Conservation (phyloP, 2,113 vertebrate genomes). For the Cynoglossus semilaevis region DNA sequence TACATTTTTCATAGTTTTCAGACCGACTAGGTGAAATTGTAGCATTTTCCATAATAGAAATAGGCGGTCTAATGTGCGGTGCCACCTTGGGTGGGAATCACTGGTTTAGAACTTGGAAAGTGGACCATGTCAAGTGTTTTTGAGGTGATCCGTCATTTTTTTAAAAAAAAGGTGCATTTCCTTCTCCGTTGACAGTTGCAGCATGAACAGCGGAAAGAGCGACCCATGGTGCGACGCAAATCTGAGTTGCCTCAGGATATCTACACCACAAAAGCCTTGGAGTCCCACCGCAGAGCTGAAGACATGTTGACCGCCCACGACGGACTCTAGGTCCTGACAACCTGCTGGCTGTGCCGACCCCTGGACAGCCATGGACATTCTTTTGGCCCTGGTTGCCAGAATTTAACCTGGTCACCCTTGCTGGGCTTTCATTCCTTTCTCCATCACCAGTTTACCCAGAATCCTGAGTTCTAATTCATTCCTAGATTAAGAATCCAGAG, state of each 20-base stretch:
- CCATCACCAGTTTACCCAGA: slow-evolving; percentile 20
- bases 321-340: slow-evolving; percentile 77
- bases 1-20: no score
- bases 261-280: slow-evolving; percentile 98
- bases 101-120: no score
- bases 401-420: slow-evolving; percentile 26
- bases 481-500: slow-evolving; percentile 28
- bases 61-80: no score
- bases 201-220: slow-evolving; percentile 90
- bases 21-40: no score
- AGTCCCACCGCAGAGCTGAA: slow-evolving; percentile 91
- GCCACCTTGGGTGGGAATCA: no score
- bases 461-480: slow-evolving; percentile 56
- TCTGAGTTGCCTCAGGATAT: slow-evolving; percentile 98
- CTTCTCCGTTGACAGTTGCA: slow-evolving; percentile 76
- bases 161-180: no score
- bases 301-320: slow-evolving; percentile 86
- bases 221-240: slow-evolving; percentile 88
- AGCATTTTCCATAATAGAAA: no score
- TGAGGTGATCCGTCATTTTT: no score
- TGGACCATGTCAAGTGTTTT: no score
- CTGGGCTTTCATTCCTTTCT: slow-evolving; percentile 27
- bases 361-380: slow-evolving; percentile 53
- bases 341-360: slow-evolving; percentile 14
- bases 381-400: slow-evolving; percentile 28